A percentile compares a stretch with the other conserved stretches of the same genome.
Conservation (phyloP, 2,113 vertebrate species). For the Dinomys branickii region DNA sequence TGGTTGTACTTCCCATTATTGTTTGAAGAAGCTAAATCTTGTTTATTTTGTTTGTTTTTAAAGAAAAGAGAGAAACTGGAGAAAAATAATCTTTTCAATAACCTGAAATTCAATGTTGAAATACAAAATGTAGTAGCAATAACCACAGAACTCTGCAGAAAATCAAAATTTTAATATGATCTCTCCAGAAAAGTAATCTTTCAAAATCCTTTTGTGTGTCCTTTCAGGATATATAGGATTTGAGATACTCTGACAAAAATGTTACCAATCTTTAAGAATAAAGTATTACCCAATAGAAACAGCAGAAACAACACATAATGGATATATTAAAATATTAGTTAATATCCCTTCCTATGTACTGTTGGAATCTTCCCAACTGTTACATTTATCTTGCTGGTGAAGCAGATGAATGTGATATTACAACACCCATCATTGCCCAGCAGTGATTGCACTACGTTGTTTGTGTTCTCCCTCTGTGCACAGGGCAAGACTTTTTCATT, state of each 20-base stretch:
- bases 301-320: background rate
- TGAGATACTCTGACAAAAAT: conserved; percentile 22
- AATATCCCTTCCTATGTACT: background rate
- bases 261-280: background rate
- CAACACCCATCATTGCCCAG: background rate
- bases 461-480: conserved; percentile 34
- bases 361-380: background rate
- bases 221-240: conserved; percentile 39
- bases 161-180: conserved; percentile 40
- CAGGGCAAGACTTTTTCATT: conserved; percentile 71
- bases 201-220: background rate
- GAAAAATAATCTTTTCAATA: conserved; percentile 17
- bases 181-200: background rate
- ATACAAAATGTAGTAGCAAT: conserved; percentile 16
- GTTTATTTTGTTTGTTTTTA: conserved; percentile 30
- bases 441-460: background rate
- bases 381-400: background rate
- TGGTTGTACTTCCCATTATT: background rate
- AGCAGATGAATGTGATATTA: background rate
- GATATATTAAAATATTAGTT: conserved; percentile 30
- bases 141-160: background rate
- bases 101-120: conserved; percentile 21
- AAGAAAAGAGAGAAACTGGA: background rate
- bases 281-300: background rate
- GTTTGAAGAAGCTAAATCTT: conserved; percentile 1